Evolutionary conservation across 2,797 vertebrate species (phyloP).

Genomic region (Acridotheres tristis): DNA sequence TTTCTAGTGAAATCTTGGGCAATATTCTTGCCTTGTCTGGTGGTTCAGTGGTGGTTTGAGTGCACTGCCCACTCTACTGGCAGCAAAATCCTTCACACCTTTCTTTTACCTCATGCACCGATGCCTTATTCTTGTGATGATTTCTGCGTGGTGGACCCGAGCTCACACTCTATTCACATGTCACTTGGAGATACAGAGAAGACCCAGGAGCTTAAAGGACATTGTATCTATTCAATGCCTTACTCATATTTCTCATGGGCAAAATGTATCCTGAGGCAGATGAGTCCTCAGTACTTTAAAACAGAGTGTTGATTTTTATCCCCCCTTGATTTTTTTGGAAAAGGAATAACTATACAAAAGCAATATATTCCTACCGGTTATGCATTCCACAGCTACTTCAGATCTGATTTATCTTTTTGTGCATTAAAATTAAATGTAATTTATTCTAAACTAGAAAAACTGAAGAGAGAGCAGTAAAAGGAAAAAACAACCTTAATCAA

Average conservation of each 20-base stretch:
- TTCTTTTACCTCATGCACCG: background rate
- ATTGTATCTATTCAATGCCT: background rate
- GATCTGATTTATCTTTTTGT: background rate
- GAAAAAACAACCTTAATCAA: background rate
- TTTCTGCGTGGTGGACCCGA: background rate
- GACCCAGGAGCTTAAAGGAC: background rate
- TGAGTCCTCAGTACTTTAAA: background rate
- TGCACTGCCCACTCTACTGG: background rate
- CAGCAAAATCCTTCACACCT: background rate
- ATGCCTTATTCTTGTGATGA: fast-evolving
- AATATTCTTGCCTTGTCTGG: background rate
- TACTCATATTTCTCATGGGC: background rate
- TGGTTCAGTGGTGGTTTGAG: background rate
- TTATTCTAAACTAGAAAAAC: background rate
- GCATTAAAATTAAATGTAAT: background rate
- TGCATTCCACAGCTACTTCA: background rate
- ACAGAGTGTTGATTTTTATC: background rate
- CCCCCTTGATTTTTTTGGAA: fast-evolving
- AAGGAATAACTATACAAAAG: background rate
- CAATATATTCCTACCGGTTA: background rate
- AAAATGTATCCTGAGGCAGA: background rate
- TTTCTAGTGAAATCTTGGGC: background rate
- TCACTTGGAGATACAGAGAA: background rate
- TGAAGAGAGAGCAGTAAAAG: background rate
- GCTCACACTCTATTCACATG: background rate